Evolutionary conservation across 2,113 vertebrate genomes (phyloP), one percentile per base, ranked within the genome.

Genomic region (Lutjanus erythropterus): DNA sequence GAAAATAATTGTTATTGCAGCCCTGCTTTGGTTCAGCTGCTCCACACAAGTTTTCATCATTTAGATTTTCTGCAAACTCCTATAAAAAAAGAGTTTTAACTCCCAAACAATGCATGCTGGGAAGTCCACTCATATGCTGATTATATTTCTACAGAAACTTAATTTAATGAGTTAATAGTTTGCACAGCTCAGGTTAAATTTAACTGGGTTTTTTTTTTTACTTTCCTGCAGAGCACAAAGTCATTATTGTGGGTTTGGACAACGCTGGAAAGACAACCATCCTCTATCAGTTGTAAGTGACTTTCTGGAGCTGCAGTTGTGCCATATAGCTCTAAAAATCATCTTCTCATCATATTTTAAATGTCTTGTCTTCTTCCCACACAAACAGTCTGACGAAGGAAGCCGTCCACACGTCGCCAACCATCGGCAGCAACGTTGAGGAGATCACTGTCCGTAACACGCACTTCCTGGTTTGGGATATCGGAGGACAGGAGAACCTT

Each of bases 241-340:
- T 97, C 44, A 94, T 96, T 85, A 90, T 97, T 55, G 94, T 96
- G 67, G 96, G 96, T 65, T 88, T 97, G 91, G 96, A 97, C 93
- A 97, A 96, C 16, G 95, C 96, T 11, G 96, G 96, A 4, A 96
- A 96, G 85, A 97, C 95, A 2, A 96, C 96, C 61, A 93, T 96
- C 86, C 95, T 97, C 76, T 97, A 96, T 81, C 96, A 96, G 61
- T 96, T 96, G 96, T 97, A 81, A 96, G 96, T 86, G 11, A 9
- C 1, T 49, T 39, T 68, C 25, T 74, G 14, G 19, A 29, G 14
- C 33, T 11, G 6, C 12, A 18, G 33, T 6, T 19, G n/a, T 15
- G 16, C 29, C 25, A 25, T 1, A 11, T 27, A 7, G 25, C 8
- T 12, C 1, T 16, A 37, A 35, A 53, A 31, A 21, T 12, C 11